Conservation (phyloP, 1,140 invertebrate species). For the Zaprionus gabonicus region DNA sequence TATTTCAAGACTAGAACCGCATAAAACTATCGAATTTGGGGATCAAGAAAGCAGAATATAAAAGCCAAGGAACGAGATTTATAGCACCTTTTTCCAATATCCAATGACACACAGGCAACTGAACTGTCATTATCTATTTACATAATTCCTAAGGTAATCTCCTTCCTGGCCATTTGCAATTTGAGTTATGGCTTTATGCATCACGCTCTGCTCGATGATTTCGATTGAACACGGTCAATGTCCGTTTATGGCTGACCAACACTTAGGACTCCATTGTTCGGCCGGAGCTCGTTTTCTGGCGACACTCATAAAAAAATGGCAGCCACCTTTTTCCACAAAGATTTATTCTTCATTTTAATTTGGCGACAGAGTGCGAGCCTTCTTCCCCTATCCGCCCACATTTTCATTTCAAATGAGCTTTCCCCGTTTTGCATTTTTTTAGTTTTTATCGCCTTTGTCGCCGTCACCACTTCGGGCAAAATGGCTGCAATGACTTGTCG, state of each 20-base stretch:
- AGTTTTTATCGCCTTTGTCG: constrained; percentile 29
- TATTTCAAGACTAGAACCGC: too few species aligned
- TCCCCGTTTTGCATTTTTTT: constrained; percentile 1
- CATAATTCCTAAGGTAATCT: constrained; percentile 45
- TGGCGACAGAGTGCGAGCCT: background rate
- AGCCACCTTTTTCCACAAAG: constrained; percentile 61
- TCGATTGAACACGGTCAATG: background rate
- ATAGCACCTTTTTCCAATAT: background rate
- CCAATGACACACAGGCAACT: background rate
- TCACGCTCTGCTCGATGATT: constrained; percentile 2
- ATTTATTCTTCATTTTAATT: constrained; percentile 31
- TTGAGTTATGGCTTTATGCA: background rate
- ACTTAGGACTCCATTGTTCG: constrained; percentile 20
- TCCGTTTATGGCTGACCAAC: constrained; percentile 8
- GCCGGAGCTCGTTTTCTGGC: background rate
- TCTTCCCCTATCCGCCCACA: background rate
- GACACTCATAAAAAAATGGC: constrained; percentile 30
- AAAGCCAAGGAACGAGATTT: background rate
- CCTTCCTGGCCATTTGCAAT: constrained; percentile 10
- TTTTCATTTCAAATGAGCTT: constrained; percentile 5
- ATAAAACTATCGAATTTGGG: too few species aligned
- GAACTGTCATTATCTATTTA: background rate
- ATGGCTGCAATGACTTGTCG: constrained; percentile 70
- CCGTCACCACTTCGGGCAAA: constrained; percentile 68
- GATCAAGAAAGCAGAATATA: too few species aligned